Conservation (phyloP, 1,140 invertebrate genomes). For the Orius insidiosus region DNA sequence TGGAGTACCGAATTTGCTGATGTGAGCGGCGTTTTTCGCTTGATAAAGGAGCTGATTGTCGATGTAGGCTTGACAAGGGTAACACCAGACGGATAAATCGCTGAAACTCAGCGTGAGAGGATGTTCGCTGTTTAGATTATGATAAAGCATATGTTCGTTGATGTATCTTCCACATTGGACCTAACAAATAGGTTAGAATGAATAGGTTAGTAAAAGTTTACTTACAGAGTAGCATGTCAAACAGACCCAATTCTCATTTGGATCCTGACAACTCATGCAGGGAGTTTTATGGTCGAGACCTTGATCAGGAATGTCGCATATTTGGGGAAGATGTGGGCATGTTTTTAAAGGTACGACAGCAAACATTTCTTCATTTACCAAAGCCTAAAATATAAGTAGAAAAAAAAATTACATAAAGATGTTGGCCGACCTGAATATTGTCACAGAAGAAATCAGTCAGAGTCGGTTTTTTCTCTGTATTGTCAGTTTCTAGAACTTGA, state of each 20-base stretch:
- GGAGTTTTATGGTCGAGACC: constrained; percentile 34
- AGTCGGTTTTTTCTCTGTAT: constrained; percentile 2
- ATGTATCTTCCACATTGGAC: constrained; percentile 64
- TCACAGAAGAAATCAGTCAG: constrained; percentile 10
- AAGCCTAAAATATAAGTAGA: constrained; percentile 25
- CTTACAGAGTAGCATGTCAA: constrained; percentile 47
- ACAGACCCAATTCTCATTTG: constrained; percentile 72
- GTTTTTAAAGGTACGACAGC: constrained; percentile 49
- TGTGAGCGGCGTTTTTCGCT: constrained; percentile 50
- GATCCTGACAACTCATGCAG: constrained; percentile 45
- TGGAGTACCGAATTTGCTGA: constrained; percentile 44
- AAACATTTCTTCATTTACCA: constrained; percentile 50
- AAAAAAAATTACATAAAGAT: neutral
- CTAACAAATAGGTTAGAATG: constrained; percentile 24
- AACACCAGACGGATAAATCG: constrained; percentile 83
- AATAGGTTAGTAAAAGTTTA: too few species aligned
- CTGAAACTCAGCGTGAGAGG: constrained; percentile 55
- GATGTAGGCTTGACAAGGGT: constrained; percentile 62
- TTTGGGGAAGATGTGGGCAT: constrained; percentile 52
- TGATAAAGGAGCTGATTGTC: constrained; percentile 51
- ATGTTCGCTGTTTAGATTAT: constrained; percentile 40
- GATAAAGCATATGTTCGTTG: constrained; percentile 62
- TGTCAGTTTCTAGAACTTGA: neutral
- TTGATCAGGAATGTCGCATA: constrained; percentile 33
- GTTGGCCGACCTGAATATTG: constrained; percentile 8